A percentile compares a stretch with the other conserved stretches of the same genome.
These are phyloP conservation scores for Phocoena phocoena DNA, from an alignment of 2,113 vertebrate genomes.

Conservation along the genomic window DNA sequence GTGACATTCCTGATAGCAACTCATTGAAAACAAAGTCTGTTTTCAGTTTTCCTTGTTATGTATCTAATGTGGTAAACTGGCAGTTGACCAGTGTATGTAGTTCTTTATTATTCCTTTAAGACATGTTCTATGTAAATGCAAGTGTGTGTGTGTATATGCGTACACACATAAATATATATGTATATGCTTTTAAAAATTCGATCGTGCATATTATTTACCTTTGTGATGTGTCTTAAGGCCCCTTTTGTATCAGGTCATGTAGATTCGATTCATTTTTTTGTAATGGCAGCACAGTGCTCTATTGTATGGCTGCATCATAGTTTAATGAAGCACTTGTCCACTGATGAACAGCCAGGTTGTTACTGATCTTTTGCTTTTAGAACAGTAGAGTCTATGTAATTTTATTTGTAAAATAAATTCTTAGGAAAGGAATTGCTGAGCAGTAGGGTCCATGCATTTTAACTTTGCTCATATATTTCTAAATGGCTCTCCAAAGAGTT, in stretches of 20 bases:
- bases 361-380: background rate
- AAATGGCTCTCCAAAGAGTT: background rate
- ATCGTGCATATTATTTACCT: background rate
- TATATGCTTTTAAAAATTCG: background rate
- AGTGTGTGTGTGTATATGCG: background rate
- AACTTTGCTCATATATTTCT: background rate
- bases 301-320: background rate
- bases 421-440: background rate
- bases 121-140: background rate
- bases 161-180: too few species aligned
- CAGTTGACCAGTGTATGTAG: background rate
- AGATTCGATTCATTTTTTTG: background rate
- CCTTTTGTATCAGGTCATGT: background rate
- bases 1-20: background rate
- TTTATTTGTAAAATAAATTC: background rate
- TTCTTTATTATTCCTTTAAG: background rate
- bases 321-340: background rate
- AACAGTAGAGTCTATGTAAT: background rate
- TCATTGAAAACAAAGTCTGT: conserved; percentile 33
- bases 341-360: background rate
- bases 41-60: conserved; percentile 17
- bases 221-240: rapidly evolving
- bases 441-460: background rate
- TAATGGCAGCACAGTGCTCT: rapidly evolving
- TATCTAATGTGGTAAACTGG: background rate